Evolutionary conservation across 1,140 invertebrate genomes (phyloP), one percentile per base, ranked within the genome.

Genomic region (Drosophila neocordata): DNA sequence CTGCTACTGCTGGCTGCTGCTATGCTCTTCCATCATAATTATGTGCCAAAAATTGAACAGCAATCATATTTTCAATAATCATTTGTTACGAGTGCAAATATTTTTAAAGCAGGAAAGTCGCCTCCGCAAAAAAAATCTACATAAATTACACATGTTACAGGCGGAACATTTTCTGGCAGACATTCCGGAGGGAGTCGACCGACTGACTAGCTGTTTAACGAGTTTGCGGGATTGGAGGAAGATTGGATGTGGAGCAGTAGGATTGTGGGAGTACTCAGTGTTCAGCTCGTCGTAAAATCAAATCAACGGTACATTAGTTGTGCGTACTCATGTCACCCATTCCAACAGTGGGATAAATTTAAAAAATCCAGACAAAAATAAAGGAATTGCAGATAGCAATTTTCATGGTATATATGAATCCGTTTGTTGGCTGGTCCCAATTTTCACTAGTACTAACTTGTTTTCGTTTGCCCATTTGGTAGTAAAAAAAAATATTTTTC

Each of bases 261-360:
- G 59, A 12, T 13, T 2, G 18, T 37, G 31, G 44, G 64, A 27
- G 37, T 18, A 31, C 41, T 24, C 51, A 11, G 67, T 65, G 63
- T 57, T 69, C 66, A 78, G 57, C 51, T 65, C 55, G 57, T 84
- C 64, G 74, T 77, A 70, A 84, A 84, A 84, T 84, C 77, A 85
- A 84, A 84, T 84, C 77, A 77, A 68, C 64, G 82, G 41, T 74
- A 77, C 75, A 83, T 83, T 84, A 83, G 62, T 63, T 66, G 44
- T 24, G n/a, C 52, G 34, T 55, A 55, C 52, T 31, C 22, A 12
- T 51, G 20, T 18, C 15, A 15, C 13, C 41, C 15, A 57, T 73
- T 73, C 48, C 24, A 15, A 61, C 48, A 60, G 56, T 66, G 70
- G 71, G 48, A n/a, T 37, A 5, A 27, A 27, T 2, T 7, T 12